Evolutionary conservation across 2,797 vertebrate genomes (phyloP).

Genomic region (Neosalanx taihuensis): DNA sequence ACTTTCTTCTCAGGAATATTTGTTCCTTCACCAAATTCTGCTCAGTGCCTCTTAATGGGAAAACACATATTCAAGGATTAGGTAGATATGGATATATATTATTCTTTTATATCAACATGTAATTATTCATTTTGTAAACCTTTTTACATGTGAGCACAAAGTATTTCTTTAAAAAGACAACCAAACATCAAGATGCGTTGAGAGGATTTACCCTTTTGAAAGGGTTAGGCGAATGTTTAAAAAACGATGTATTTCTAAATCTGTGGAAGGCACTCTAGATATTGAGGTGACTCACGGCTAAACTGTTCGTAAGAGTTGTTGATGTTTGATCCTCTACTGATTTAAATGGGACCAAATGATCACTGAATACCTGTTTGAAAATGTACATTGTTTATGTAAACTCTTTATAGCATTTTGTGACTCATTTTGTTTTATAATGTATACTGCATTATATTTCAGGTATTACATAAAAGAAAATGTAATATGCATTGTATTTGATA

Average conservation of each 20-base stretch:
- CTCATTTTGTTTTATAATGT: slow-evolving; percentile 13
- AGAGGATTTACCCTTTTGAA: too few species aligned
- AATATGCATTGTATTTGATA: neutral
- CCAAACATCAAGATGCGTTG: too few species aligned
- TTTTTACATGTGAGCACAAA: neutral
- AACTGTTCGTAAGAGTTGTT: neutral
- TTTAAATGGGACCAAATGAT: slow-evolving; percentile 43
- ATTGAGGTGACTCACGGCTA: neutral
- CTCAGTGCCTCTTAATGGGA: slow-evolving; percentile 27
- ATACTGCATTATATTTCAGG: slow-evolving; percentile 5
- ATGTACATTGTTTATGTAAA: slow-evolving; percentile 10
- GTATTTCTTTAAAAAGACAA: neutral
- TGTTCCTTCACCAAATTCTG: slow-evolving; percentile 36
- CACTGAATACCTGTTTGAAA: slow-evolving; percentile 9
- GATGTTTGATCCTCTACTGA: slow-evolving; percentile 4
- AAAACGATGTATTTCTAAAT: neutral
- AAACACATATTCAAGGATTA: slow-evolving; percentile 16
- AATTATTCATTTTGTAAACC: slow-evolving; percentile 12
- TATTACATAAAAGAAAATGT: slow-evolving; percentile 18
- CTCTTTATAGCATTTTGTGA: neutral
- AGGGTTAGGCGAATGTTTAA: neutral
- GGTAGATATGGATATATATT: slow-evolving; percentile 26
- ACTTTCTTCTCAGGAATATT: slow-evolving; percentile 55
- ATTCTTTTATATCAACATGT: slow-evolving; percentile 4
- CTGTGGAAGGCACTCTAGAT: neutral